Evolutionary conservation across 2,113 vertebrate species (phyloP), one percentile per base, ranked within the genome.

Genomic region (Poecilia latipinna): DNA sequence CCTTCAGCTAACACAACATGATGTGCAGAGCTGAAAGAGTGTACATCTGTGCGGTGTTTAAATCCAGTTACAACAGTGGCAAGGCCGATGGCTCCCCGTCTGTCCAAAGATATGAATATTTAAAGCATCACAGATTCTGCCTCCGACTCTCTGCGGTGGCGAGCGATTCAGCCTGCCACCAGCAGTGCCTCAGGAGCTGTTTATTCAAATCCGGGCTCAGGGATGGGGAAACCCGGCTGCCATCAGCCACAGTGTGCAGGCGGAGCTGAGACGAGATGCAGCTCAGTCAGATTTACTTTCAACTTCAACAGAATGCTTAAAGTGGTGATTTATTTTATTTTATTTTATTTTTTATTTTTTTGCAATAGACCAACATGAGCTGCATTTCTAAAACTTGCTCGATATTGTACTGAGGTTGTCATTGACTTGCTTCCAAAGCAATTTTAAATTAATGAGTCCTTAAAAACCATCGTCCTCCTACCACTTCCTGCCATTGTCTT

Each of bases 41-140:
- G 87, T 92, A 93, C 94, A 94, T 94, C 93, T 95, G 93, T 90
- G 92, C 89, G 62, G 61, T 90, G 86, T 90, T 93, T 91, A 90
- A 89, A 91, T 91, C 87, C 86, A 89, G 86, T 91, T 91, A 91
- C 90, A 84, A 90, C 91, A 82, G 90, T 86, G 85, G 85, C 87
- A 66, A 85, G 88, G 86, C 85, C 70, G 82, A 88, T 79, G 85
- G 85, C 81, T 89, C 87, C 85, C 91, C 86, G 88, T 89, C 91
- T 91, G 79, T 86, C 79, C 80, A 65, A 78, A 85, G 89, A 84
- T 92, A 94, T 93, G 91, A 94, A 95, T 95, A 94, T 94, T 94
- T 93, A 95, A 92, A 91, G 73, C 79, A 82, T 89, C 84, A 88
- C 85, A 80, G 89, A 76, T 79, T 65, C 89, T 89, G 82, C 87